phyloP scores from a whole-genome alignment of 1,140 invertebrate genomes.

The Drosophila biarmipes region DNA sequence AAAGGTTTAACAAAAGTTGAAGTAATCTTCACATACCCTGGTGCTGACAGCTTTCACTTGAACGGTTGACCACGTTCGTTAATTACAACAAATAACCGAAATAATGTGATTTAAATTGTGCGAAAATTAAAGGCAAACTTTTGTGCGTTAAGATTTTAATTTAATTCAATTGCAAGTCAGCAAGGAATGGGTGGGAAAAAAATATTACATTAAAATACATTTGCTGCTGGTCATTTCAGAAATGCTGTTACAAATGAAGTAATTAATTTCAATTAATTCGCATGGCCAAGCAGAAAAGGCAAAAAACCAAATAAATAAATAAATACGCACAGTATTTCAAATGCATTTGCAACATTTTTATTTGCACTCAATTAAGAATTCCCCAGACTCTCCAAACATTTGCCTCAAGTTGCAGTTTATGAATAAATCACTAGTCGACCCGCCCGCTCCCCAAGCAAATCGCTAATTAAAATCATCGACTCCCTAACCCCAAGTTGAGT shows the following conservation, averaged over 20 bases:
- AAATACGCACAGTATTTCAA: constrained; percentile 28
- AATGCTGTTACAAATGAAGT: constrained; percentile 49
- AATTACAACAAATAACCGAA: constrained; percentile 36
- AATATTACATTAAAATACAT: constrained; percentile 32
- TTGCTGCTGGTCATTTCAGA: constrained; percentile 17
- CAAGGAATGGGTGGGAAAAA: constrained; percentile 3
- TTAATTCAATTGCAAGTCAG: constrained; percentile 50
- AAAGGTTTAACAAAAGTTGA: constrained; percentile 11
- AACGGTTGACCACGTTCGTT: constrained; percentile 28
- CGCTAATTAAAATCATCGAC: constrained; percentile 61
- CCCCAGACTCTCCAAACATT: constrained; percentile 29
- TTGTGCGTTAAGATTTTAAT: constrained; percentile 40
- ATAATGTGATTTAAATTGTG: constrained; percentile 15
- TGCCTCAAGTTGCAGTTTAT: constrained; percentile 45
- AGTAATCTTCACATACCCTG: constrained; percentile 13
- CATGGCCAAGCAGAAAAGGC: constrained; percentile 31
- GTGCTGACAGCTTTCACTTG: constrained; percentile 32
- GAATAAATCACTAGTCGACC: constrained; percentile 53
- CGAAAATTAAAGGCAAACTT: constrained; percentile 63
- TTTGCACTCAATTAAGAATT: constrained; percentile 37
- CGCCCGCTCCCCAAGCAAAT: constrained; percentile 9
- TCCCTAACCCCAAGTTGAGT: constrained; percentile 6
- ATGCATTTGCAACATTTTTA: constrained; percentile 30
- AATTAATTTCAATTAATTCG: constrained; percentile 74
- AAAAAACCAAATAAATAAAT: constrained; percentile 21